phyloP scores from a whole-genome alignment of 1,140 invertebrate species.

The Ylistrum balloti region DNA sequence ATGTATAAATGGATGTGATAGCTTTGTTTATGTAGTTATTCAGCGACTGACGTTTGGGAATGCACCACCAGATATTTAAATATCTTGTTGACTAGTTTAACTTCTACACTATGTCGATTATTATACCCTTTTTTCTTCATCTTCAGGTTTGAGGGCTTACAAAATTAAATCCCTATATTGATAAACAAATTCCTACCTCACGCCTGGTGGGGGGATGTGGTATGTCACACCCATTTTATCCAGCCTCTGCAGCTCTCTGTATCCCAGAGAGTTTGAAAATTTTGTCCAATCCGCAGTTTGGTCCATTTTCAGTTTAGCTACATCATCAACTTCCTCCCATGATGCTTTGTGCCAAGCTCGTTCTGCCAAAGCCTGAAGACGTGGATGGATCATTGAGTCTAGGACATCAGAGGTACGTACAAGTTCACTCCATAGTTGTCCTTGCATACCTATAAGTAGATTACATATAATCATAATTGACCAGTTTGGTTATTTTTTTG shows the following conservation, averaged over 20 bases:
- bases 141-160: too few relatives aligned
- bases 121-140: too few relatives aligned
- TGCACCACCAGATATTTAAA: too few relatives aligned
- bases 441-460: conserved; percentile 71
- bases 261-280: conserved; percentile 73
- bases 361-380: conserved; percentile 76
- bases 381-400: conserved; percentile 75
- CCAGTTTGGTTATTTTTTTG: too few relatives aligned
- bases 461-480: too few relatives aligned
- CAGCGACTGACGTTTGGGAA: too few relatives aligned
- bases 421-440: conserved; percentile 75
- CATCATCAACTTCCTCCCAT: conserved; percentile 70
- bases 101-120: too few relatives aligned
- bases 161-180: too few relatives aligned
- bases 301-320: conserved; percentile 48
- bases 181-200: conserved; percentile 67
- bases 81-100: too few relatives aligned
- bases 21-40: too few relatives aligned
- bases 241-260: conserved; percentile 73
- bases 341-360: conserved; percentile 76
- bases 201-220: conserved; percentile 75
- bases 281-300: conserved; percentile 68
- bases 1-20: too few relatives aligned
- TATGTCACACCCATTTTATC: conserved; percentile 70
- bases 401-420: conserved; percentile 70